Percentiles rank a stretch among this genome's conserved stretches.
Conservation (phyloP, 2,797 vertebrate genomes). For the Dipus sagitta region DNA sequence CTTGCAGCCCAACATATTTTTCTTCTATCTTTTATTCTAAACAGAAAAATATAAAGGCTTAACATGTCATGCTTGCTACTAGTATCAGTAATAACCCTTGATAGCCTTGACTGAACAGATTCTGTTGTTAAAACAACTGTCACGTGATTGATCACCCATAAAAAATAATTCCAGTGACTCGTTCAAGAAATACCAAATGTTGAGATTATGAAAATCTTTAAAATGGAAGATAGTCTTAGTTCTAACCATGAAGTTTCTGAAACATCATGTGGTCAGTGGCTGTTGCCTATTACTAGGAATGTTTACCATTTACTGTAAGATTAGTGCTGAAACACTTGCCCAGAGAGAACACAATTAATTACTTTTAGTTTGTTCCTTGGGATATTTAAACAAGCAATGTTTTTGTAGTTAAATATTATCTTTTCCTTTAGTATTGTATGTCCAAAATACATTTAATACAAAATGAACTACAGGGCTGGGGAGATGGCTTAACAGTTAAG, state of each 20-base stretch:
- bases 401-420: neutral
- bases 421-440: too few relatives aligned
- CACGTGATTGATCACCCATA: neutral
- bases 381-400: neutral
- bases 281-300: neutral
- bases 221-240: neutral
- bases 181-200: neutral
- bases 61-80: neutral
- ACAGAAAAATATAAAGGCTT: neutral
- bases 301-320: neutral
- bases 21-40: neutral
- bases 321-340: neutral
- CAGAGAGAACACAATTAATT: conserved; percentile 3
- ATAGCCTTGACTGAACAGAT: neutral
- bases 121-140: neutral
- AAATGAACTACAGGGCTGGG: too few relatives aligned
- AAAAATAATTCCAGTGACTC: conserved; percentile 2
- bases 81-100: neutral
- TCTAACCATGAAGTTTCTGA: neutral
- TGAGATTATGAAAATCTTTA: too few relatives aligned
- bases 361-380: neutral
- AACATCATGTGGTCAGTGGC: neutral
- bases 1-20: too few relatives aligned
- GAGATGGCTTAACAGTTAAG: too few relatives aligned
- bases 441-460: too few relatives aligned